Conservation (phyloP, 2,113 vertebrate genomes). For the Eudyptes chrysolophus region DNA sequence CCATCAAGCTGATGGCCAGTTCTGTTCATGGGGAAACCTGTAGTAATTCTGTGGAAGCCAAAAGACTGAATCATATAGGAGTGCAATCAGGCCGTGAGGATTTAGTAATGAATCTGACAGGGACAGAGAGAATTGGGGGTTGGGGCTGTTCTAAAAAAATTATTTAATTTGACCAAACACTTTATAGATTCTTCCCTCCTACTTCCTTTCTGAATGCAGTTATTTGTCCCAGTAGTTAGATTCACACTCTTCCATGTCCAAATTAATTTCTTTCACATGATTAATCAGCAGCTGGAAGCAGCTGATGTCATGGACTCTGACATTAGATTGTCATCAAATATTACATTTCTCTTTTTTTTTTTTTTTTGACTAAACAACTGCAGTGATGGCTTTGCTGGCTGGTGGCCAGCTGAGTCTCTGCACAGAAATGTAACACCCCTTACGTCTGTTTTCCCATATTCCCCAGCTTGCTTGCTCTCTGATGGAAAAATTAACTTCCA, state of each 20-base stretch:
- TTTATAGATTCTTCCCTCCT: not conserved
- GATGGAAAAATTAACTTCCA: not conserved
- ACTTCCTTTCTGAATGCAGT: not conserved
- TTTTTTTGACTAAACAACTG: not conserved
- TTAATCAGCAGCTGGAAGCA: conserved; percentile 7
- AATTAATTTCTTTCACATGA: not conserved
- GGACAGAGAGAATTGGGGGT: not conserved
- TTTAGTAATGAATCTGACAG: not conserved
- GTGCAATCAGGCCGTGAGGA: not conserved
- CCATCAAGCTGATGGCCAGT: not conserved
- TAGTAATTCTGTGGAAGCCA: not conserved
- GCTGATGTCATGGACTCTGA: not conserved
- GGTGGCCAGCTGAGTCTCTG: not conserved
- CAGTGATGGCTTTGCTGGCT: not conserved
- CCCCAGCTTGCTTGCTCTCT: not conserved
- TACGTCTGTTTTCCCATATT: not conserved
- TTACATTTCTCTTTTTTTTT: not conserved
- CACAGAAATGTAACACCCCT: not conserved
- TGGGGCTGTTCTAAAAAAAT: not conserved
- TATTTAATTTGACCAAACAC: not conserved
- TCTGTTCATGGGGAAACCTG: not conserved
- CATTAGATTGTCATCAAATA: not conserved
- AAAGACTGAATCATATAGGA: not conserved
- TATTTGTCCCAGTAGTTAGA: not conserved
- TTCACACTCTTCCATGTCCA: not conserved